A percentile compares a stretch with the other conserved stretches of the same genome.
phyloP scores from a whole-genome alignment of 2,888 invertebrate genomes.

The Hanleya hanleyi region DNA sequence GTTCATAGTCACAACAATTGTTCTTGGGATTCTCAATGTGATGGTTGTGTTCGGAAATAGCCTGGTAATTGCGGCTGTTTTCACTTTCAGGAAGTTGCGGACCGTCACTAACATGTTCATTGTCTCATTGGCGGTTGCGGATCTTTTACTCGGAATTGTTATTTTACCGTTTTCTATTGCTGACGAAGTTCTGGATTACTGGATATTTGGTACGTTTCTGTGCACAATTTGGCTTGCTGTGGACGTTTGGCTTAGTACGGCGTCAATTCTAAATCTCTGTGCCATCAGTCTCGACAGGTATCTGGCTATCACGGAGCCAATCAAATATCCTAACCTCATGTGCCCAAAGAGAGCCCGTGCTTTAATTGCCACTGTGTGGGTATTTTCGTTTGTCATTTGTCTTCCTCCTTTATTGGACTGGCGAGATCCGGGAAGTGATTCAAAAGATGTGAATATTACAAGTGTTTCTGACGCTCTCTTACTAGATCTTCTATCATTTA shows the following conservation, averaged over 20 bases:
- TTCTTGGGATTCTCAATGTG: slow-evolving; percentile 81
- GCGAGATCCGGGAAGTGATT: slow-evolving; percentile 76
- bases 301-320: slow-evolving; percentile 96
- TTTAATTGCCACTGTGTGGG: slow-evolving; percentile 94
- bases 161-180: slow-evolving; percentile 97
- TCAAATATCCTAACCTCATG: slow-evolving; percentile 92
- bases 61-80: slow-evolving; percentile 93
- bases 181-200: slow-evolving; percentile 83
- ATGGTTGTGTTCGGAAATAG: slow-evolving; percentile 94
- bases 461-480: neutral
- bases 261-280: slow-evolving; percentile 95
- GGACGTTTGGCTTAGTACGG: slow-evolving; percentile 99
- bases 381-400: slow-evolving; percentile 95
- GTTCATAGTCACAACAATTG: slow-evolving; percentile 34
- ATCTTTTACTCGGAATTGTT: slow-evolving; percentile 94
- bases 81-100: slow-evolving; percentile 88
- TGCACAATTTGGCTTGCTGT: slow-evolving; percentile 97
- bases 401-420: slow-evolving; percentile 96
- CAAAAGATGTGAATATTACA: neutral
- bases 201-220: slow-evolving; percentile 98
- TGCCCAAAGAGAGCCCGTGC: slow-evolving; percentile 88
- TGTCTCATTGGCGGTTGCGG: slow-evolving; percentile 96
- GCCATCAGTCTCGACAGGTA: slow-evolving; percentile 93
- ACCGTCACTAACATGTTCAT: slow-evolving; percentile 98
- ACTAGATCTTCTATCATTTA: neutral